Conservation (phyloP, 2,113 vertebrate genomes). For the Thunnus maccoyii region DNA sequence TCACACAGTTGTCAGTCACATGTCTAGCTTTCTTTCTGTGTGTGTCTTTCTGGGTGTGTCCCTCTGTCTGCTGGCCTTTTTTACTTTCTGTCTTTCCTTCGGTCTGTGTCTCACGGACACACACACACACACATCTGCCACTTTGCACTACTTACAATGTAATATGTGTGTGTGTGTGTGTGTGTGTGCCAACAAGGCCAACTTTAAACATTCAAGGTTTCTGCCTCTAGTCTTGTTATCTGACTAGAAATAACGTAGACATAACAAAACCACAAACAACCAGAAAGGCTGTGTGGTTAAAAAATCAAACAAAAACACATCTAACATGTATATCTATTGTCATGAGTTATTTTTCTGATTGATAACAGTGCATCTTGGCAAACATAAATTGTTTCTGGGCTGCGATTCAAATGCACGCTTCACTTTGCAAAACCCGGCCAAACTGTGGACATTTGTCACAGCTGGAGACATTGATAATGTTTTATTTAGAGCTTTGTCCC, state of each 20-base stretch:
- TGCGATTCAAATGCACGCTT: conserved; percentile 25
- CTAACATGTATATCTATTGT: neutral
- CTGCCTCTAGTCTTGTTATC: neutral
- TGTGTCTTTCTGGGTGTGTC: conserved; percentile 19
- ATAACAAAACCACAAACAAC: neutral
- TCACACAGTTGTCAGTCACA: conserved; percentile 51
- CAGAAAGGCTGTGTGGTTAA: neutral
- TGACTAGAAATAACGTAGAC: neutral
- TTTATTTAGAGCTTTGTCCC: conserved; percentile 29
- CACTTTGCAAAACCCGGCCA: neutral
- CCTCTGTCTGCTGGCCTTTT: neutral
- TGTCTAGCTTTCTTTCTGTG: conserved; percentile 11
- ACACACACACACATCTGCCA: neutral
- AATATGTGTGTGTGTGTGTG: neutral
- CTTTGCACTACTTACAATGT: too few species aligned
- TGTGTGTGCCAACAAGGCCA: neutral
- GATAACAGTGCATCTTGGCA: neutral
- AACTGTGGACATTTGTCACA: conserved; percentile 21
- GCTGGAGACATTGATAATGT: conserved; percentile 4
- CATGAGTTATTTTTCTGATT: neutral
- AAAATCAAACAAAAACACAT: neutral
- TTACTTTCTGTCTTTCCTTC: neutral
- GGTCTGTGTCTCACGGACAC: neutral
- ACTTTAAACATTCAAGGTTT: neutral
- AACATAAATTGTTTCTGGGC: conserved; percentile 14